Conservation (phyloP, 2,797 vertebrate genomes). For the Pangasius mekongensis region DNA sequence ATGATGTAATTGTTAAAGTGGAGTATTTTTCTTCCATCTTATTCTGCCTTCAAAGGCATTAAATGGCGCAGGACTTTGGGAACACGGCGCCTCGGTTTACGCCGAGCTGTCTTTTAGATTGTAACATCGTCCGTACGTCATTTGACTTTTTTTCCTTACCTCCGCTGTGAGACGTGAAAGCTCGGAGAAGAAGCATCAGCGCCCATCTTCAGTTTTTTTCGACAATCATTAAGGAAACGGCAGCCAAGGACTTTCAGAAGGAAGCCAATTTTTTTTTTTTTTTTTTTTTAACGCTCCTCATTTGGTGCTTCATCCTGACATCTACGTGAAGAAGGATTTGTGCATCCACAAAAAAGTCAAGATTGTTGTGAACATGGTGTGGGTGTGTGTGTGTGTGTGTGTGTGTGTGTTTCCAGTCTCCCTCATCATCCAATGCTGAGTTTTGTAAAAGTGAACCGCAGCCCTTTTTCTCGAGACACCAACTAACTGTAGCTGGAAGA, state of each 20-base stretch:
- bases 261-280: background rate
- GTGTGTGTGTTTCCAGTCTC: slow-evolving; percentile 40
- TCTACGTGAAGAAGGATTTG: background rate
- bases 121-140: background rate
- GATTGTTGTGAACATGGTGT: background rate
- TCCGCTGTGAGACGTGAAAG: background rate
- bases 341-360: slow-evolving; percentile 1
- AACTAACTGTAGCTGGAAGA: slow-evolving; percentile 79
- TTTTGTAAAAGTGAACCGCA: slow-evolving; percentile 65
- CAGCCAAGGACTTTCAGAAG: slow-evolving; percentile 10
- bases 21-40: background rate
- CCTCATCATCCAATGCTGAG: slow-evolving; percentile 64
- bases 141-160: background rate
- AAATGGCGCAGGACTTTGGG: background rate
- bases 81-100: background rate
- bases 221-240: slow-evolving; percentile 46
- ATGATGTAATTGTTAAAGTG: slow-evolving; percentile 11
- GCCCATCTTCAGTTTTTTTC: background rate
- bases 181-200: too few species aligned
- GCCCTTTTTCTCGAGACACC: slow-evolving; percentile 73
- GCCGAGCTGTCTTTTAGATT: background rate
- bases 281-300: background rate
- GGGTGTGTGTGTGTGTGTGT: slow-evolving; percentile 20
- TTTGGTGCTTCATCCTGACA: slow-evolving; percentile 15
- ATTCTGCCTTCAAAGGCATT: background rate